Conservation (phyloP, 92 coral and sea anemone genomes). For the Blastomussa wellsi region DNA sequence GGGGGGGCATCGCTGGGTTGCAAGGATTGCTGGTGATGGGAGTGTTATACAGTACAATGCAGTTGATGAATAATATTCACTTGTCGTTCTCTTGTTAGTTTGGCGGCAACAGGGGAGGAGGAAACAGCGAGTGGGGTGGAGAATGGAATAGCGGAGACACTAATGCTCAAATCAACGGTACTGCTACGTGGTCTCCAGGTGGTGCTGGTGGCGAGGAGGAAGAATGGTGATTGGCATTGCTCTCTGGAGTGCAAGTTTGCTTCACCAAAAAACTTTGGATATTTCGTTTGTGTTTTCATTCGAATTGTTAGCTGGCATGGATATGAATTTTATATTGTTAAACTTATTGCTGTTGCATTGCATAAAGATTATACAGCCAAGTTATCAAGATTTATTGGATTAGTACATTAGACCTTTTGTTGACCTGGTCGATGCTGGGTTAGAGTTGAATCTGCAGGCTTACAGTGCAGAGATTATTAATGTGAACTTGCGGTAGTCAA, state of each 20-base stretch:
- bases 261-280: neutral
- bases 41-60: too few species aligned
- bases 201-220: conserved; percentile 27
- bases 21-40: too few species aligned
- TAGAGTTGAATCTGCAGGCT: neutral
- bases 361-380: neutral
- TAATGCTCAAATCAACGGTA: conserved; percentile 52
- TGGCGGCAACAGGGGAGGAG: conserved; percentile 35
- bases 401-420: neutral
- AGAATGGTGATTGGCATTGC: conserved; percentile 21
- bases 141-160: conserved; percentile 54
- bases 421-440: neutral
- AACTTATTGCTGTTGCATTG: neutral
- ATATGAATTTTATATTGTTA: neutral
- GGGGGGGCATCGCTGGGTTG: too few species aligned
- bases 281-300: conserved; percentile 3
- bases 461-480: neutral
- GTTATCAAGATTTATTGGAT: conserved; percentile 1
- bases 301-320: neutral
- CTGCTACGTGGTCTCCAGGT: conserved; percentile 47
- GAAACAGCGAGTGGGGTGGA: conserved; percentile 44
- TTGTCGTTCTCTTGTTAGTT: conserved; percentile 1
- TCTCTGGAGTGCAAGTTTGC: neutral
- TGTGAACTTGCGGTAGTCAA: neutral
- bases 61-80: too few species aligned